Evolutionary conservation across 2,888 invertebrate genomes (phyloP).

Genomic region (Empis livida): DNA sequence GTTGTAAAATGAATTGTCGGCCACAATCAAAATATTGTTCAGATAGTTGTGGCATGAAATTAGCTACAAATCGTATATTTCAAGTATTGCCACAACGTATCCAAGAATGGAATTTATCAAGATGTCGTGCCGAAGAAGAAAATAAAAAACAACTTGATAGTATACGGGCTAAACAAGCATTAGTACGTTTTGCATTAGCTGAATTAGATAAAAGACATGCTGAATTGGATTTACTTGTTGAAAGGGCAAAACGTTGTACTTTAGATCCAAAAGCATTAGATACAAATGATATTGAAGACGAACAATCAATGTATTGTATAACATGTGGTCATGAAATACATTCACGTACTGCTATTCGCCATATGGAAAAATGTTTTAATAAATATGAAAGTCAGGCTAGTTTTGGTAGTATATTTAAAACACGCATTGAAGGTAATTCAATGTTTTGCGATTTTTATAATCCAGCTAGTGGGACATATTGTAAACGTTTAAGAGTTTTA

Average conservation of each 20-base stretch:
- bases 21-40: slow-evolving; percentile 86
- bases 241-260: slow-evolving; percentile 58
- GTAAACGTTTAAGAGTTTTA: slow-evolving; percentile 85
- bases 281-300: slow-evolving; percentile 48
- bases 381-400: slow-evolving; percentile 97
- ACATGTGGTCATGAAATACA: slow-evolving; percentile 95
- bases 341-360: slow-evolving; percentile 80
- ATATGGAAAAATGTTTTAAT: slow-evolving; percentile 97
- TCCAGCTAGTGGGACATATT: slow-evolving; percentile 77
- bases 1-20: slow-evolving; percentile 66
- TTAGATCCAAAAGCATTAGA: slow-evolving; percentile 49
- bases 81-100: slow-evolving; percentile 80
- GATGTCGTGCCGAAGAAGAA: slow-evolving; percentile 75
- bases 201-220: slow-evolving; percentile 64
- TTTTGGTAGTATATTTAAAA: slow-evolving; percentile 89
- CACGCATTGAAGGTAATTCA: slow-evolving; percentile 85
- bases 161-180: slow-evolving; percentile 66
- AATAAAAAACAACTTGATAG: slow-evolving; percentile 55
- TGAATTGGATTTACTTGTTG: slow-evolving; percentile 68
- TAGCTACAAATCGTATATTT: slow-evolving; percentile 75
- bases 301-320: slow-evolving; percentile 80
- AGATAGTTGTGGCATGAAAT: slow-evolving; percentile 76
- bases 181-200: slow-evolving; percentile 65
- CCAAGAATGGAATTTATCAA: slow-evolving; percentile 83
- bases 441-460: slow-evolving; percentile 98